Percentiles rank a stretch among this genome's conserved stretches.
These are phyloP conservation scores for Drosophila pegasa DNA, from an alignment of 2,888 invertebrate genomes.

Conservation along the genomic window DNA sequence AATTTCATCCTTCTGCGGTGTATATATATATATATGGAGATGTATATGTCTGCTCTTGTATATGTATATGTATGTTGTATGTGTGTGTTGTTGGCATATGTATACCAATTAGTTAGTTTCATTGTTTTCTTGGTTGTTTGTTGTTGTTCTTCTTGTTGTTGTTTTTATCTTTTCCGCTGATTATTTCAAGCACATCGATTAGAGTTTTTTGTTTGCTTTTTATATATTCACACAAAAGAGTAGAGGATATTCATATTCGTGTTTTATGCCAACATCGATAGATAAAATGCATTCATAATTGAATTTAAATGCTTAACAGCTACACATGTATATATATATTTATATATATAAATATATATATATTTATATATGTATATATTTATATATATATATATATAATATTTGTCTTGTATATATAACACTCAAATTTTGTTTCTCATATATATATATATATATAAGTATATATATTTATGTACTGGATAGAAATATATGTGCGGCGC, in stretches of 20 bases:
- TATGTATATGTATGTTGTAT: slow-evolving; percentile 41
- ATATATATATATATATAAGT: slow-evolving; percentile 29
- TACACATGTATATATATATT: slow-evolving; percentile 67
- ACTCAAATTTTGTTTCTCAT: slow-evolving; percentile 20
- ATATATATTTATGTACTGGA: slow-evolving; percentile 26
- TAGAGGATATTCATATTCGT: slow-evolving; percentile 31
- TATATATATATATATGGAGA: slow-evolving; percentile 10
- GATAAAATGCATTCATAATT: slow-evolving; percentile 69
- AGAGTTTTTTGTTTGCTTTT: too few relatives aligned
- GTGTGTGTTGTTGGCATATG: slow-evolving; percentile 61
- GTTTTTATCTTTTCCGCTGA: slow-evolving; percentile 43
- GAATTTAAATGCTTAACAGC: slow-evolving; percentile 72
- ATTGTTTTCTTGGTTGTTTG: slow-evolving; percentile 35
- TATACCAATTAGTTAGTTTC: slow-evolving; percentile 67
- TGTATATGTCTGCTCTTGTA: slow-evolving; percentile 46
- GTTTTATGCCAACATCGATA: slow-evolving; percentile 56
- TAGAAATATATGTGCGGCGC: slow-evolving; percentile 35
- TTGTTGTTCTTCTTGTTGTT: not conserved
- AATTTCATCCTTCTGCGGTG: slow-evolving; percentile 52
- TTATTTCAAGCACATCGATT: slow-evolving; percentile 66
- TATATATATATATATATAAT: slow-evolving; percentile 14
- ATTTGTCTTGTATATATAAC: slow-evolving; percentile 48
- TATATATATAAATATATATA: slow-evolving; percentile 31
- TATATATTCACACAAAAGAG: slow-evolving; percentile 1
- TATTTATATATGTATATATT: slow-evolving; percentile 36